These are phyloP conservation scores for Heterodera schachtii DNA, from an alignment of 1,140 invertebrate species.

Conservation along the genomic window DNA sequence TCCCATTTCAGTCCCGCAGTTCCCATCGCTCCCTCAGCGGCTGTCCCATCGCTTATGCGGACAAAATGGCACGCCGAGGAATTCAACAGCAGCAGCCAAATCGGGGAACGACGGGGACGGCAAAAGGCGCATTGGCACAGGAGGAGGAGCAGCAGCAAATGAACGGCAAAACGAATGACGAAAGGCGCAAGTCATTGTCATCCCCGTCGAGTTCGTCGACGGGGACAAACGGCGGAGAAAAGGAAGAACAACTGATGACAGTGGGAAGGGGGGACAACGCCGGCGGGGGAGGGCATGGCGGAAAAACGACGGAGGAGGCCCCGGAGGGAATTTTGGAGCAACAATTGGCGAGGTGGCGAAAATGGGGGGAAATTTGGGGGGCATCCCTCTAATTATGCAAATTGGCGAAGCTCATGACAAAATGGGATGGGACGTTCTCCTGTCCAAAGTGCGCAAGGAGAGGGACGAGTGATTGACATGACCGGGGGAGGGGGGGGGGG, in stretches of 20 bases:
- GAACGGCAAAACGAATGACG: neutral
- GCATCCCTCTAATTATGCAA: conserved; percentile 9
- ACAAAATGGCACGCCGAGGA: conserved; percentile 53
- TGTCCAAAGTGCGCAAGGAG: no score
- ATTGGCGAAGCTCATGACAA: neutral
- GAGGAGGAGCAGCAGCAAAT: neutral
- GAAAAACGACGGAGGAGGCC: neutral
- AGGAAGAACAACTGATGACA: neutral
- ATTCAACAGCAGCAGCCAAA: neutral
- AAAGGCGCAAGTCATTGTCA: neutral
- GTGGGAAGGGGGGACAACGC: neutral
- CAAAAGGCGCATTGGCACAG: neutral
- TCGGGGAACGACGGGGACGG: neutral
- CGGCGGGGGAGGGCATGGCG: neutral
- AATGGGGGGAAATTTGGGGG: neutral
- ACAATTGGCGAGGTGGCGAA: neutral
- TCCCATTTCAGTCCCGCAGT: conserved; percentile 75
- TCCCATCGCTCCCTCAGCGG: conserved; percentile 75
- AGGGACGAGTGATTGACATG: no score
- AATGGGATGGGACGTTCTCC: no score
- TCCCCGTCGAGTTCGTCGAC: neutral
- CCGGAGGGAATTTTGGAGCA: neutral
- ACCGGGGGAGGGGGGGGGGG: no score
- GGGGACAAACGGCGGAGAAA: neutral
- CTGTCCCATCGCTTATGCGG: conserved; percentile 63